Evolutionary conservation across 1,140 invertebrate species (phyloP), one percentile per base, ranked within the genome.

Genomic region (Apolygus lucorum): DNA sequence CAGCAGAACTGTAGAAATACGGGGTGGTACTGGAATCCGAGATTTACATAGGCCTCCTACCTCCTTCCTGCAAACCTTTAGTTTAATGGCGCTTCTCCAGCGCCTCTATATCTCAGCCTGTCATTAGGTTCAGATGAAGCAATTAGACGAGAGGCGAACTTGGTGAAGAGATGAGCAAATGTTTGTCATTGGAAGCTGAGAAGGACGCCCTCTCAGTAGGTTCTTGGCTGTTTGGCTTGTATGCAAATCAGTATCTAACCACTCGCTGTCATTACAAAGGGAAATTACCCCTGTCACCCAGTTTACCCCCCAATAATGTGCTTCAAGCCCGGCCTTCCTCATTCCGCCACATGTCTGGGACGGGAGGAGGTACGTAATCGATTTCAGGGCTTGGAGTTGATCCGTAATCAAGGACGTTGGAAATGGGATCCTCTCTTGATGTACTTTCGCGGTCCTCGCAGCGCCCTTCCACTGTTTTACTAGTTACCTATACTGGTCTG

Each of bases 211-310:
- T 59, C 22, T 14, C 11, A 22, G 8, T 4, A 24, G 17, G 34
- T 17, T 59, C 54, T 59, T 59, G 54, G 22, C 54, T 59, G 54
- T 59, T 59, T 59, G 54, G 54, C 54, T 59, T 59, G 54, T 59
- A 59, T 59, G 54, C 54, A 59, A 59, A 59, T 59, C 54, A 59
- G 54, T 24, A 59, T 59, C 22, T 24, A 59, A 59, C 54, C 54
- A 59, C 54, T n/a, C 54, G 54, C 54, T 59, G 54, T 59, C 54
- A 59, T 59, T 59, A 59, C 54, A 59, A 59, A 59, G 54, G 54
- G 54, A 59, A 59, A 59, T 59, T 59, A 59, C 54, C 54, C 54
- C 54, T 49, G 54, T 14, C 54, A 59, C 54, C 54, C 13, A 59
- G 54, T 59, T 59, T 14, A 11, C 54, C 54, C 54, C 4, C 54